Conservation (phyloP, 2,113 vertebrate species). For the Anthoscopus minutus region DNA sequence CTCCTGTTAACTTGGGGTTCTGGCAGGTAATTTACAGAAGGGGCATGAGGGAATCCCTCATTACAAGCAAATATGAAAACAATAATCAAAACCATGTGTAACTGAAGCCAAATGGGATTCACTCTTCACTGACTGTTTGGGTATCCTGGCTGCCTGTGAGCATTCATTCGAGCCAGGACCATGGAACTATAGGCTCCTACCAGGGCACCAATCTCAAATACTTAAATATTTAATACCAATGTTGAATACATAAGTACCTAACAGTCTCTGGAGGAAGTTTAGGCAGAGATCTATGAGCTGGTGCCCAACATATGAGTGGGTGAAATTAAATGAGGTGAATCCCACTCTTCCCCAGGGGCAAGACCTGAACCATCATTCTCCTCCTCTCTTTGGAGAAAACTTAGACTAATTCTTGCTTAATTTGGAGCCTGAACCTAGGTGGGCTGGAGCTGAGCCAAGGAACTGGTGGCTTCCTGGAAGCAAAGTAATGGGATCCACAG, state of each 20-base stretch:
- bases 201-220: not conserved
- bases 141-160: not conserved
- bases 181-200: not conserved
- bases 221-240: not conserved
- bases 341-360: not conserved
- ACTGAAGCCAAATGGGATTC: not conserved
- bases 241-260: not conserved
- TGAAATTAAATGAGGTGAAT: not conserved
- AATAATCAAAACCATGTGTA: not conserved
- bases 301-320: rapidly evolving
- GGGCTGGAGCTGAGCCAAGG: not conserved
- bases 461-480: not conserved
- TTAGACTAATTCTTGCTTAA: not conserved
- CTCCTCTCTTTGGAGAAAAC: not conserved
- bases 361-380: not conserved
- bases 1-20: not conserved
- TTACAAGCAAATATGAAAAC: not conserved
- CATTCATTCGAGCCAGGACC: not conserved
- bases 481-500: not conserved
- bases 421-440: not conserved
- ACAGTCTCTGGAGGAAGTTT: not conserved
- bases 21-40: not conserved
- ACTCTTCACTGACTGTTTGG: not conserved
- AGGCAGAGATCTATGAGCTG: not conserved
- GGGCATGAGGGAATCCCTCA: not conserved